Conservation (phyloP, 2,113 vertebrate species). For the Sinosuthora webbiana region DNA sequence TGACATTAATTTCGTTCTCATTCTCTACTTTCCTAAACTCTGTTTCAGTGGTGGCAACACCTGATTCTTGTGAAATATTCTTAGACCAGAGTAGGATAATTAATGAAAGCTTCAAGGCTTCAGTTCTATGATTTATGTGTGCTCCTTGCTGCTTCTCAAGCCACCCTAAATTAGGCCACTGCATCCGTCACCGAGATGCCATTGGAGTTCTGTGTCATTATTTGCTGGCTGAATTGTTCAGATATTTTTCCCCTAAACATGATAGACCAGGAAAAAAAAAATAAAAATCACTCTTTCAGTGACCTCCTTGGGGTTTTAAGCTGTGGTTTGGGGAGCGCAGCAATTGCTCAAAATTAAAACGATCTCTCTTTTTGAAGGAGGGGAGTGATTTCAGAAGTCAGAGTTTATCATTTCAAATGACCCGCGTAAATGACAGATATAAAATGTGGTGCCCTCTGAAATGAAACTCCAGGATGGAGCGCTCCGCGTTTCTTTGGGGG, state of each 20-base stretch:
- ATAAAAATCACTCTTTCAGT: background rate
- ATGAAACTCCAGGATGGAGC: background rate
- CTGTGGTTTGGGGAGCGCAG: background rate
- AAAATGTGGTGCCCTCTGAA: background rate
- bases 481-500: background rate
- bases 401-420: background rate
- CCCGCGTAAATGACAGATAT: background rate
- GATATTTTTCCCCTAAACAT: background rate
- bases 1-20: background rate
- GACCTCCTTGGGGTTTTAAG: background rate
- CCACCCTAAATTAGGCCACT: background rate
- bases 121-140: background rate
- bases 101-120: background rate
- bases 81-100: background rate
- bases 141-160: background rate
- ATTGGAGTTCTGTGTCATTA: background rate
- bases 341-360: constrained; percentile 39
- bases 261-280: background rate
- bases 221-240: background rate
- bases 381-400: constrained; percentile 5
- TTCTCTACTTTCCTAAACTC: background rate
- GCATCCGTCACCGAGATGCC: background rate
- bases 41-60: background rate
- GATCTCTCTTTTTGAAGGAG: constrained; percentile 32
- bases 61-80: background rate